Evolutionary conservation across 1,140 invertebrate species (phyloP).

Genomic region (Oreohelix idahoensis): DNA sequence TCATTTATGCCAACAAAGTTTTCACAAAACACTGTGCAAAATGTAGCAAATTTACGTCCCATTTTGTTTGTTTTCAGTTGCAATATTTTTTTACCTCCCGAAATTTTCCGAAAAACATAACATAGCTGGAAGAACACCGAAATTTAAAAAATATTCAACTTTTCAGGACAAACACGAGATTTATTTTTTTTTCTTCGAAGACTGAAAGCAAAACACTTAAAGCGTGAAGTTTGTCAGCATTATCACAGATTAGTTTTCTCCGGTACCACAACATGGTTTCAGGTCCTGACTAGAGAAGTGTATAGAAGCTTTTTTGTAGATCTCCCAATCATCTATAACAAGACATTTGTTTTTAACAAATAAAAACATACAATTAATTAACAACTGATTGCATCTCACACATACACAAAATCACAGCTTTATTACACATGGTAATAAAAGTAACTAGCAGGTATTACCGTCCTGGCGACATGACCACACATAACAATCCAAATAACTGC

Average conservation of each 20-base stretch:
- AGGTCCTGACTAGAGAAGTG: no score
- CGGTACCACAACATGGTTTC: no score
- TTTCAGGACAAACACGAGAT: not conserved
- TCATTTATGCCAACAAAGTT: no score
- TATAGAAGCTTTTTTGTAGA: not conserved
- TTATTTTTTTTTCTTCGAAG: not conserved
- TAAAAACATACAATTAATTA: not conserved
- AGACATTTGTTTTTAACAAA: not conserved
- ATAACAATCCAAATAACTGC: not conserved
- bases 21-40: no score
- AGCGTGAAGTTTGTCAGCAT: not conserved
- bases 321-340: not conserved
- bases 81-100: not conserved
- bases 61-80: no score
- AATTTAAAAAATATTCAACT: not conserved
- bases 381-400: no score
- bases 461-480: not conserved
- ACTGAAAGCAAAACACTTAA: not conserved
- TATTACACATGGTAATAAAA: not conserved
- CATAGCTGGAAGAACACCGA: not conserved
- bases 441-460: not conserved
- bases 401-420: not conserved
- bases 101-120: not conserved
- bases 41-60: no score
- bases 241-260: slow-evolving; percentile 3